Conservation (phyloP, 2,113 vertebrate genomes). For the Panurus biarmicus region DNA sequence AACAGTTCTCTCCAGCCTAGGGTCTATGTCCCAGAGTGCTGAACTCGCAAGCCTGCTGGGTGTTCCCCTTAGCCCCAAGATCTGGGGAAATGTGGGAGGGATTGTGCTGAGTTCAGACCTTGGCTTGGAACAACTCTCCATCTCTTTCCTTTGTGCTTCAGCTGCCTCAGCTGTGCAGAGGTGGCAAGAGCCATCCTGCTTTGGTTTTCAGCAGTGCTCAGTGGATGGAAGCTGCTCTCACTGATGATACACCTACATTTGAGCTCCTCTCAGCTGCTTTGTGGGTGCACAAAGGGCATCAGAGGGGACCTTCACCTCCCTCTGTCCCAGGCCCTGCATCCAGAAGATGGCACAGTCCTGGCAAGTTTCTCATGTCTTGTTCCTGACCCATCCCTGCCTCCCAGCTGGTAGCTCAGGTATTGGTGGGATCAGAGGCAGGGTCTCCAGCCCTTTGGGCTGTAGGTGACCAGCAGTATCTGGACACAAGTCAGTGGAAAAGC, state of each 20-base stretch:
- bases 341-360: background rate
- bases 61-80: background rate
- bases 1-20: background rate
- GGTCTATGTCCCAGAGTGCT: background rate
- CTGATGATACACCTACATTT: background rate
- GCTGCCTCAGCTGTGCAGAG: background rate
- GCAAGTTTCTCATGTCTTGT: background rate
- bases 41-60: background rate
- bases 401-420: background rate
- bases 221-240: background rate
- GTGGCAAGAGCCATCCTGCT: background rate
- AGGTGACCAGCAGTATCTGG: background rate
- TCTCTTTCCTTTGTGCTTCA: background rate
- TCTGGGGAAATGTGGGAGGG: background rate
- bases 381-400: background rate
- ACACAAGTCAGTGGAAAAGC: background rate
- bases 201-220: background rate
- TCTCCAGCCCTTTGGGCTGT: background rate
- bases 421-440: background rate
- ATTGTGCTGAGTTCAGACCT: background rate
- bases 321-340: background rate
- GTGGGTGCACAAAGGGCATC: fast-evolving
- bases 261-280: background rate
- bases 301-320: background rate
- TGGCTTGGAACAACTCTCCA: background rate